Conservation (phyloP, 1,140 invertebrate genomes). For the Polypedilum pembai region DNA sequence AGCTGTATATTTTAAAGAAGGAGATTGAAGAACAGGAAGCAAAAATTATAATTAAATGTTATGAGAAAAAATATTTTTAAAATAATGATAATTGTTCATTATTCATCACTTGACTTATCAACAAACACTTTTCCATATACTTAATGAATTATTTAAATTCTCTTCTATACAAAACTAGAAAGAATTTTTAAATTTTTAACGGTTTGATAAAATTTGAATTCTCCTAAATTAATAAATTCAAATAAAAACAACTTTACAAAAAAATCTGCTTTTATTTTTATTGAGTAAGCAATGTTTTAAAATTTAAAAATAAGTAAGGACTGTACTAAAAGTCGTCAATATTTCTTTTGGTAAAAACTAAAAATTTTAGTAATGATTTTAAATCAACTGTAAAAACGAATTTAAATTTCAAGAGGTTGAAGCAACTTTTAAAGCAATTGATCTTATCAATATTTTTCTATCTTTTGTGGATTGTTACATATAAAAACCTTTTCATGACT, state of each 20-base stretch:
- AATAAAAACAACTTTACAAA: too few species aligned
- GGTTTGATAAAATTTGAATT: background rate
- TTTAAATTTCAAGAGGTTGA: too few species aligned
- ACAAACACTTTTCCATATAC: background rate
- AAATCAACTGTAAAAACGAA: too few species aligned
- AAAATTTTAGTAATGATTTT: too few species aligned
- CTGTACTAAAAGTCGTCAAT: too few species aligned
- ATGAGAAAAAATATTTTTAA: background rate
- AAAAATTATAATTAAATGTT: background rate
- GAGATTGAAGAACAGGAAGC: background rate
- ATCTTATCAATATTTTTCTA: background rate
- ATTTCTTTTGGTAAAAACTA: too few species aligned
- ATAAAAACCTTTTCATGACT: background rate
- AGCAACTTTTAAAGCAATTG: background rate
- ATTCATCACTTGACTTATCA: background rate
- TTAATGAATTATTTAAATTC: background rate
- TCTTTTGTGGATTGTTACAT: background rate
- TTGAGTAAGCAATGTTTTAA: too few species aligned
- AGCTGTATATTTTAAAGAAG: background rate
- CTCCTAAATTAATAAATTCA: too few species aligned
- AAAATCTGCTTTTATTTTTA: too few species aligned
- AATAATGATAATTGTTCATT: slow-evolving; percentile 5
- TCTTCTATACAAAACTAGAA: background rate
- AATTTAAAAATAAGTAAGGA: too few species aligned
- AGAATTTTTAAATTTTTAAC: background rate